These are phyloP conservation scores for Catalaphyllia jardinei DNA, from an alignment of 64 coral and sea anemone species.

Conservation along the genomic window DNA sequence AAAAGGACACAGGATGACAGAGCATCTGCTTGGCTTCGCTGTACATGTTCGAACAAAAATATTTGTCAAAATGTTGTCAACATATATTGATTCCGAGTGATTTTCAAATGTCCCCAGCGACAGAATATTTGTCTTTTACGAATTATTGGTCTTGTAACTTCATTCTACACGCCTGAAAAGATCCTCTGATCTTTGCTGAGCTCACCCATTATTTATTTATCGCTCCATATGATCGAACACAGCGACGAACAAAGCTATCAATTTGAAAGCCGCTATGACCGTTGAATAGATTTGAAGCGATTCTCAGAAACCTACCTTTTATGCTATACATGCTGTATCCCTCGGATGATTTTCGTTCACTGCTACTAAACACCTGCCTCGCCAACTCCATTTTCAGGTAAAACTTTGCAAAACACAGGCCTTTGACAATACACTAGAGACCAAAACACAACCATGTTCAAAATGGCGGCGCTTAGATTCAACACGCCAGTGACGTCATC, in stretches of 20 bases:
- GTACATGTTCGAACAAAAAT: no score
- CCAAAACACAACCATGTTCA: constrained; percentile 59
- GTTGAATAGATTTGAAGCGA: background rate
- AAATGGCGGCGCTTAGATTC: constrained; percentile 64
- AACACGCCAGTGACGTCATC: constrained; percentile 62
- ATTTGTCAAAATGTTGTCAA: background rate
- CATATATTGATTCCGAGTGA: background rate
- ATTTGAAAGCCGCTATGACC: constrained; percentile 35
- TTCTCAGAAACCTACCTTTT: constrained; percentile 17
- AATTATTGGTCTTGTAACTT: background rate
- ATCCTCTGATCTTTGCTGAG: background rate
- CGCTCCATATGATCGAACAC: constrained; percentile 32
- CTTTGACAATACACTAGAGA: constrained; percentile 6
- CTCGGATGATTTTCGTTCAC: constrained; percentile 21
- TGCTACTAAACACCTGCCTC: constrained; percentile 68
- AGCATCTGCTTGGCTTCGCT: no score
- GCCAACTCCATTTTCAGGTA: constrained; percentile 62
- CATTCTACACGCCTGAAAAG: constrained; percentile 19
- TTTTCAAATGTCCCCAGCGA: background rate
- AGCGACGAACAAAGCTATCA: background rate
- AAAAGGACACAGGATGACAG: no score
- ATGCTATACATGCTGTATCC: constrained; percentile 42
- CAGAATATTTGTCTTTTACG: background rate
- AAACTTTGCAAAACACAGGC: constrained; percentile 12
- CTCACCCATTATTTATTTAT: constrained; percentile 31